Base-by-base conservation (phyloP, 2,888 invertebrate genomes). In the Cryptus viduatorius region DNA sequence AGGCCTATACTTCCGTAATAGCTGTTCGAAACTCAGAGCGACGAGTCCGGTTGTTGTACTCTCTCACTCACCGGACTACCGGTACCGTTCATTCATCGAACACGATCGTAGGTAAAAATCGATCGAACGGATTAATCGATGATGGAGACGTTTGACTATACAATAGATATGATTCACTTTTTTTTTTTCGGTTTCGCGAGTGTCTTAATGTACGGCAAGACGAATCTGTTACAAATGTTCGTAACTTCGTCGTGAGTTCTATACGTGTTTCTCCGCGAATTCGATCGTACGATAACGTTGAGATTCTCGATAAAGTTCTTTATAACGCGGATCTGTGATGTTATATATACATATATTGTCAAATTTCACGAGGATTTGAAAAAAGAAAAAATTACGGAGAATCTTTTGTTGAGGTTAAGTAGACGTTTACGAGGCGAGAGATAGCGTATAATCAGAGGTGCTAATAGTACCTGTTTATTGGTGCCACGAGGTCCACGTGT, bases 1-100 rank as follows among this genome's bases (percentile, higher is more conserved):
- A 24, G 76, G 56, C 5, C 10, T 73, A 73, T 89, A 90, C 91
- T 91, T 92, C 92, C 92, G 92, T 90, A 90, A 92, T 90, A 90
- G 91, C 91, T 89, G 86, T 68, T 69, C 78, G 78, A 79, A 79
- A 78, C 61, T 75, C 48, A 31, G 50, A 59, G 29, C 59, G 12
- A 19, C 75, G 64, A 16, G 65, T 75, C 46, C 78, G 75, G 53
- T 29, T 50, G 69, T n/a, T 46, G 53, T n/a, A 12, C 69, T 64
- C 78, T 48, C 56, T 24, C 50, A 16, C 19, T 56, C 76, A 56
- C 72, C 72, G 77, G 71, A 68, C 79, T 79, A 81, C 81, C 83
- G 80, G 73, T 79, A 73, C 73, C 73, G 59, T 80, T 77, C 83
- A 80, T 83, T 80, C 72, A 83, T 80, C 72, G 67, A 76, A 46